Base-by-base conservation (phyloP, 2,888 invertebrate genomes). In the Pammene aurita region DNA sequence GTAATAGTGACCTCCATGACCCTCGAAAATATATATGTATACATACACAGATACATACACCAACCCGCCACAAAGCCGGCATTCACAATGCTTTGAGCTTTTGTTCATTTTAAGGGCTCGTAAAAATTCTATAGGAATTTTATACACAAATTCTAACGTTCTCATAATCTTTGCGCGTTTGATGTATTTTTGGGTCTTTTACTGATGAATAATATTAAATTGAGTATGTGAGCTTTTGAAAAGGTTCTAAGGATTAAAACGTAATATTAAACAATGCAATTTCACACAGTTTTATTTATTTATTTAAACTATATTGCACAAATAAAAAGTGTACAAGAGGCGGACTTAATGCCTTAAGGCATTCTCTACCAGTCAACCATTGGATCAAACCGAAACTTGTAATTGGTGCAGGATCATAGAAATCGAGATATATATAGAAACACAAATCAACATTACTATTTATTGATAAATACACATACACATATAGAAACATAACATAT, bases 91-190 rank as follows among this genome's bases (percentile, higher is more conserved):
- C 68, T 68, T 68, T 67, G 50, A 44, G 61, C 68, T 63, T 68
- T 68, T 68, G 68, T 68, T 63, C 68, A 44, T 18, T 67, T 58
- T 68, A 63, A 68, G 68, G 57, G 68, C 48, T 63, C 63, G 63
- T 68, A 68, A 68, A 68, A 68, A 63, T 46, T 61, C 35, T 66
- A 60, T 67, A 55, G 18, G 38, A 61, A 48, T 61, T 55, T 61
- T 44, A 55, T 48, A 55, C n/a, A 67, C 48, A 48, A 67, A 61
- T 55, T 67, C 18, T 61, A 50, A 41, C 56, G 56, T 66, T 44
- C 41, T 56, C 62, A 56, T 44, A 38, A 62, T 62, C 50, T 50
- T 50, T 62, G 18, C 50, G 14, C 41, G 16, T 56, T 68, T 63
- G 41, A 46, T 60, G 48, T 56, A 35, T 55, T 41, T 52, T 44